Evolutionary conservation across 1,140 invertebrate species (phyloP).

Genomic region (Macrocentrus cingulum): DNA sequence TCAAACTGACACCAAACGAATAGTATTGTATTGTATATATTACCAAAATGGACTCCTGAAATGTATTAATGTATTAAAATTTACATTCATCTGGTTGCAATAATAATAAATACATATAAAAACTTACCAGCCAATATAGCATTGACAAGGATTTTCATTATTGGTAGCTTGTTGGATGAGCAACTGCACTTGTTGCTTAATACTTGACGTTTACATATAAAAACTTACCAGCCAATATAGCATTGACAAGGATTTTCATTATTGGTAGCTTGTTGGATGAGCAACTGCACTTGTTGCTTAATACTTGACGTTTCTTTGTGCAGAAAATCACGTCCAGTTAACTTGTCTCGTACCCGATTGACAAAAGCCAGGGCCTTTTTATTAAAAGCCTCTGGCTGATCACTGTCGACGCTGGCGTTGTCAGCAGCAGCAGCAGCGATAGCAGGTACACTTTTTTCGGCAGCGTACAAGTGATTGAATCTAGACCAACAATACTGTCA

Average conservation of each 20-base stretch:
- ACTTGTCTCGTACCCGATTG: conserved; percentile 88
- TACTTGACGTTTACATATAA: too few relatives aligned
- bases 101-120: conserved; percentile 9
- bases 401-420: conserved; percentile 57
- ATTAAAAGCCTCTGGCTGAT: conserved; percentile 81
- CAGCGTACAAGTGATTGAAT: conserved; percentile 60
- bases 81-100: background rate
- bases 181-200: too few relatives aligned
- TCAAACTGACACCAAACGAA: conserved; percentile 33
- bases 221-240: conserved; percentile 91
- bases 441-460: conserved; percentile 60
- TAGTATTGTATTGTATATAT: conserved; percentile 22
- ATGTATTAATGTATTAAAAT: conserved; percentile 23
- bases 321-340: conserved; percentile 89
- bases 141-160: too few relatives aligned
- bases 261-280: conserved; percentile 96
- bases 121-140: too few relatives aligned
- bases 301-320: conserved; percentile 79
- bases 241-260: conserved; percentile 99
- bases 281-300: conserved; percentile 86
- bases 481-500: too few relatives aligned
- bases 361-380: conserved; percentile 91
- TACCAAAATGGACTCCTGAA: conserved; percentile 59
- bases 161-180: too few relatives aligned
- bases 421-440: too few relatives aligned